Conservation (phyloP, 2,888 invertebrate species). For the Conops quadrifasciatus region DNA sequence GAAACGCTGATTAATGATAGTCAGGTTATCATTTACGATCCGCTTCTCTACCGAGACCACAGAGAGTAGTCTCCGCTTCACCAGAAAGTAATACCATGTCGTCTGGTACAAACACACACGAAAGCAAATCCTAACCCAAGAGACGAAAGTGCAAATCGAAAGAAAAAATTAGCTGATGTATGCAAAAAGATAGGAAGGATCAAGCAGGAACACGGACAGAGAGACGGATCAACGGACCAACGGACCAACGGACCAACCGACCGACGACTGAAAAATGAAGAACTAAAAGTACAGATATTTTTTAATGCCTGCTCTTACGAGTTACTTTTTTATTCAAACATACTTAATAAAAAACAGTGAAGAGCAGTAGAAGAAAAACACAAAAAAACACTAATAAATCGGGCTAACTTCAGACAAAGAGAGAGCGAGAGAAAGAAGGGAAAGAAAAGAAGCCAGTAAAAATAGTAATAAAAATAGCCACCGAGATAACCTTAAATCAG, state of each 20-base stretch:
- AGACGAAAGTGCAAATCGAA: conserved; percentile 3
- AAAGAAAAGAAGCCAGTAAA: background rate
- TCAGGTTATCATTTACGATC: conserved; percentile 27
- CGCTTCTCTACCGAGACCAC: background rate
- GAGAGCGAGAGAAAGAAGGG: background rate
- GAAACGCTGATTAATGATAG: conserved; percentile 33
- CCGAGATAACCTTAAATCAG: conserved; percentile 33
- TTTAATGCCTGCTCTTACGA: conserved; percentile 12
- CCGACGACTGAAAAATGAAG: background rate
- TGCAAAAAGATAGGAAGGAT: conserved; percentile 13
- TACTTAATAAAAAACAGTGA: background rate
- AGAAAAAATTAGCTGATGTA: conserved; percentile 11
- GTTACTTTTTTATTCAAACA: background rate
- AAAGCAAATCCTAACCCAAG: background rate
- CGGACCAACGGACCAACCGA: too few relatives aligned
- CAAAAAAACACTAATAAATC: background rate
- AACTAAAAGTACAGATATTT: conserved; percentile 7
- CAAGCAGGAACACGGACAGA: background rate
- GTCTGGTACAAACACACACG: background rate
- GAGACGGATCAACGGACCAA: background rate
- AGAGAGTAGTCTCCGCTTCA: too few relatives aligned
- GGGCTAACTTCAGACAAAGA: background rate
- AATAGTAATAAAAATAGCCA: background rate
- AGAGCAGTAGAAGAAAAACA: conserved; percentile 1
- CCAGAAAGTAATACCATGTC: too few relatives aligned